Conservation (phyloP, 2,113 vertebrate species). For the Misgurnus anguillicaudatus region DNA sequence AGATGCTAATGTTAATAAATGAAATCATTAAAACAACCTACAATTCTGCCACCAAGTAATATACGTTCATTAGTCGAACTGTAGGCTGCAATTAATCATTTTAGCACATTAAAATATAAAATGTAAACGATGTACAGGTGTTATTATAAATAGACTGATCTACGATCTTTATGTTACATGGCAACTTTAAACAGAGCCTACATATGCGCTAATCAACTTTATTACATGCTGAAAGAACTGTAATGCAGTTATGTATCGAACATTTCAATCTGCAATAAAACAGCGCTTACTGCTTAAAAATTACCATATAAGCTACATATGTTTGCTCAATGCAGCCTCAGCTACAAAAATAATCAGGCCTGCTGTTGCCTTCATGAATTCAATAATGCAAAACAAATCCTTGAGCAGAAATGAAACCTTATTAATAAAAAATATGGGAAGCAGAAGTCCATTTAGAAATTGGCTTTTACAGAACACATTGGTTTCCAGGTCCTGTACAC, state of each 20-base stretch:
- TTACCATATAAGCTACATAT: no score
- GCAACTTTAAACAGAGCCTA: not conserved
- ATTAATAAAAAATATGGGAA: not conserved
- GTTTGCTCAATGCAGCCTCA: not conserved
- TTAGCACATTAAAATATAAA: not conserved
- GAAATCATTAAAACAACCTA: no score
- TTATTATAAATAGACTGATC: not conserved
- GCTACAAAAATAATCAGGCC: not conserved
- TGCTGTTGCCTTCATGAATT: not conserved
- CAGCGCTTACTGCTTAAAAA: not conserved
- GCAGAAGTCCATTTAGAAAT: constrained; percentile 21
- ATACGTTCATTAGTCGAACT: not conserved
- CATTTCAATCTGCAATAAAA: not conserved
- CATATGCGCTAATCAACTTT: not conserved
- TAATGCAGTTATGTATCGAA: not conserved
- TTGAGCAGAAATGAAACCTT: constrained; percentile 18
- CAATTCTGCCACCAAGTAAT: no score
- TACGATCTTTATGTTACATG: not conserved
- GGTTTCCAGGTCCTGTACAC: constrained; percentile 22
- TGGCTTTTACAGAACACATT: constrained; percentile 25
- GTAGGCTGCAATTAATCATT: not conserved
- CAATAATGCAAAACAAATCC: constrained; percentile 11
- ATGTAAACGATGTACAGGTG: not conserved
- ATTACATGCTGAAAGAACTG: no score
- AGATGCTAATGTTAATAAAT: no score